These are phyloP conservation scores for Piprites chloris DNA, from an alignment of 2,113 vertebrate species.

Conservation along the genomic window DNA sequence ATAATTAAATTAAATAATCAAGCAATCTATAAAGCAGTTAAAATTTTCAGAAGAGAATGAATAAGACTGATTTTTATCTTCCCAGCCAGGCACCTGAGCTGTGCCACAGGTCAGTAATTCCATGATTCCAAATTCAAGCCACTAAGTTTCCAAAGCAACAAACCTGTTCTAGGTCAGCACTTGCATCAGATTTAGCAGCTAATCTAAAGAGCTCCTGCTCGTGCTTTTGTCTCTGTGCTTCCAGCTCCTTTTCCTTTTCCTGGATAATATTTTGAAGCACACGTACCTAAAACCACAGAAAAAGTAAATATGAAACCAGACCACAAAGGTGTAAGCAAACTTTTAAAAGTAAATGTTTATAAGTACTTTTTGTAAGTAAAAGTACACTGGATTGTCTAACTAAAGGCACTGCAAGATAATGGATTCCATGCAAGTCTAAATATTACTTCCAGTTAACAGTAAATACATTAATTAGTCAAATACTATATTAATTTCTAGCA, in stretches of 20 bases:
- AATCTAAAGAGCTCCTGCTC: constrained; percentile 88
- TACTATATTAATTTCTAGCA: neutral
- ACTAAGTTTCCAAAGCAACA: neutral
- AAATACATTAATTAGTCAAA: neutral
- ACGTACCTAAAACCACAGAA: constrained; percentile 72
- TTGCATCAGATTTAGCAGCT: constrained; percentile 86
- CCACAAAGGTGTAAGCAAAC: neutral
- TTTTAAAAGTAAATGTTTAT: neutral
- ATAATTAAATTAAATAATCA: neutral
- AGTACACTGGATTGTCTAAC: neutral
- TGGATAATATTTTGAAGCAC: constrained; percentile 84
- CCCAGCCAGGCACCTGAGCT: neutral
- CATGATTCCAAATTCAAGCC: neutral
- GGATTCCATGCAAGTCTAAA: neutral
- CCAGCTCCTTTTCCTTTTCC: constrained; percentile 81
- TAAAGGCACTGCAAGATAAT: neutral
- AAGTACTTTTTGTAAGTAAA: neutral
- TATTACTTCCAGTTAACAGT: neutral
- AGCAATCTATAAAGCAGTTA: neutral
- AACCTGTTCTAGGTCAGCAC: constrained; percentile 88
- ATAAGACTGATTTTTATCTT: neutral
- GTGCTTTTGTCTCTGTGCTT: constrained; percentile 77
- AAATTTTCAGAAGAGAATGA: neutral
- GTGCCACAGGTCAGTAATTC: neutral
- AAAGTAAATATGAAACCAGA: neutral